Base-by-base conservation (phyloP, 2,113 vertebrate genomes). In the Centropristis striata region DNA sequence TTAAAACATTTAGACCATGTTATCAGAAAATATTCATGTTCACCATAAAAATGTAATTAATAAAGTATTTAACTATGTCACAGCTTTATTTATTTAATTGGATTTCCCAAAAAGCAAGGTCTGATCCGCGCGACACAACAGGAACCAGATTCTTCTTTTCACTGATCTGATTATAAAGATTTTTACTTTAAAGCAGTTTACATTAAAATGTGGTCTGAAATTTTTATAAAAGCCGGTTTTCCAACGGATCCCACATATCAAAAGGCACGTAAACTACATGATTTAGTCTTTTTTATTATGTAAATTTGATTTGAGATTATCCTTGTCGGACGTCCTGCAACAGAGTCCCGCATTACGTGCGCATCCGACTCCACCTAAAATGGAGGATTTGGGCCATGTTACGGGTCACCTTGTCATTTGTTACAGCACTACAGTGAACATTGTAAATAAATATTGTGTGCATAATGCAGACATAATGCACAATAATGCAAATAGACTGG, bases 361-460 rank as follows among this genome's bases (percentile, higher is more conserved):
- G 8, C 32, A 32, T 27, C n/a, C 18, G 37, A 36, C 44, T 4
- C n/a, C 27, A 15, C 67, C 66, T 77, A 63, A 72, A 86, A 78
- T 67, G 68, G 60, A 75, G 59, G 51, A 5, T 25, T 61, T 54
- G 8, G 15, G 15, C 32, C 41, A 7, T 4, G 12, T 50, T n/a
- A 28, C 27, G 8, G 27, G 54, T 42, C 58, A 25, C 2, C 27
- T 10, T 14, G 1, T 28, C 14, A 65, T 25, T 27, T 4, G 16
- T 28, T 6, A 6, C 11, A 32, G 11, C 39, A 14, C 0, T 18
- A 44, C n/a, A 27, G 5, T 16, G 9, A 42, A 20, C 32, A n/a
- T 15, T 9, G 7, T 1, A 68, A 49, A 28, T n/a, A 8, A 1
- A 18, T 4, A 18, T 20, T 73, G 11, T 28, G 8, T 10, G 27